A percentile compares a stretch with the other conserved stretches of the same genome.
phyloP scores from a whole-genome alignment of 2,113 vertebrate species.

The Centrocercus urophasianus region DNA sequence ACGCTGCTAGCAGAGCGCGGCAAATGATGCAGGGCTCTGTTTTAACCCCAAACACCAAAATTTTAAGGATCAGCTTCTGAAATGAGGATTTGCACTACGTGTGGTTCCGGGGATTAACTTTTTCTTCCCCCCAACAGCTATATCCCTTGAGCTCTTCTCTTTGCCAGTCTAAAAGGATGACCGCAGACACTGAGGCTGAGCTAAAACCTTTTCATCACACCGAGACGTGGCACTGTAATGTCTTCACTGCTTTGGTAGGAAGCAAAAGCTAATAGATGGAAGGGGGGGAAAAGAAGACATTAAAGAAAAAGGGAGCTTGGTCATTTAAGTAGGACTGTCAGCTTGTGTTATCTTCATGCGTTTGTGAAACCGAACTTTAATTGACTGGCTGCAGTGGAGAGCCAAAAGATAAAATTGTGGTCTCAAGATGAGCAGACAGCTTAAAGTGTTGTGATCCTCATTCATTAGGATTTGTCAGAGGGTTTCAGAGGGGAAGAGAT shows the following conservation, averaged over 20 bases:
- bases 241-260: neutral
- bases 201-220: neutral
- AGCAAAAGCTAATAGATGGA: neutral
- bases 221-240: neutral
- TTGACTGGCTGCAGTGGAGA: neutral
- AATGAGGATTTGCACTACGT: neutral
- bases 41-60: neutral
- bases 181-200: neutral
- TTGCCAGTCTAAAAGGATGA: neutral
- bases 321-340: conserved; percentile 28
- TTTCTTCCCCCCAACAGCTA: neutral
- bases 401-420: neutral
- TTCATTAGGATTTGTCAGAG: conserved; percentile 29
- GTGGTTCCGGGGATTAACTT: neutral
- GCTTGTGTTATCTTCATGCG: neutral
- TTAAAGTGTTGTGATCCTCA: neutral
- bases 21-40: neutral
- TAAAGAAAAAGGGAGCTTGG: neutral
- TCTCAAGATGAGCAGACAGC: neutral
- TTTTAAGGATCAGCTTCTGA: neutral
- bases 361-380: conserved; percentile 45
- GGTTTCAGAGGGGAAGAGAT: neutral
- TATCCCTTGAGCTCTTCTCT: neutral
- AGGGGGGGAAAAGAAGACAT: neutral
- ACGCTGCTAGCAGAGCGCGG: neutral